phyloP scores from a whole-genome alignment of 2,797 vertebrate genomes.

The Syngnathus acus region DNA sequence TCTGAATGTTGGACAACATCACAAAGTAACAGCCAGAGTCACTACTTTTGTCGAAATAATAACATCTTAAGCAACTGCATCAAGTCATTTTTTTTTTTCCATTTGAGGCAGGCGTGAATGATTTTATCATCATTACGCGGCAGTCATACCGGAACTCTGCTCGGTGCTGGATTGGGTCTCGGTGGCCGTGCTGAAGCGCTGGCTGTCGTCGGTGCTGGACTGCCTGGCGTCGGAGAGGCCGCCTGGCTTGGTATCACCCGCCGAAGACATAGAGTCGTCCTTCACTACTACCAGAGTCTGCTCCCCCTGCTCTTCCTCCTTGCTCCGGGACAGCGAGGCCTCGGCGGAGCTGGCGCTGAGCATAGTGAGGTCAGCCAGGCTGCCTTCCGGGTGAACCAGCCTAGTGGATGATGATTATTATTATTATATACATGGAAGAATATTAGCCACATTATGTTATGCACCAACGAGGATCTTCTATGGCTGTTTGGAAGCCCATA shows the following conservation, averaged over 20 bases:
- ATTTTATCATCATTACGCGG: background rate
- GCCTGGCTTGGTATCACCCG: conserved; percentile 36
- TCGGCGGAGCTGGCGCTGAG: conserved; percentile 75
- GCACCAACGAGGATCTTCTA: conserved; percentile 44
- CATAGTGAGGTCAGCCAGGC: conserved; percentile 90
- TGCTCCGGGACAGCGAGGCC: conserved; percentile 31
- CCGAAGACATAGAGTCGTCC: conserved; percentile 34
- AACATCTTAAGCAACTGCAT: too few relatives aligned
- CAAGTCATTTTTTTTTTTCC: background rate
- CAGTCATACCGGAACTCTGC: conserved; percentile 79
- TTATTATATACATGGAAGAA: conserved; percentile 4
- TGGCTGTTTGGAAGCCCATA: background rate
- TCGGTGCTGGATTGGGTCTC: conserved; percentile 66
- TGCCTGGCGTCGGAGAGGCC: conserved; percentile 41
- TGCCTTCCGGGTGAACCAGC: conserved; percentile 87
- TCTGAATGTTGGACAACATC: too few relatives aligned
- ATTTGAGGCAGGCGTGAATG: background rate
- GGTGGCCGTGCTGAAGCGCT: conserved; percentile 57
- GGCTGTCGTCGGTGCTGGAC: conserved; percentile 70
- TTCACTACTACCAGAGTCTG: conserved; percentile 53
- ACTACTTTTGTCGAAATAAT: too few relatives aligned
- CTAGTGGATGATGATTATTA: conserved; percentile 55
- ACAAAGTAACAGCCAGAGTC: too few relatives aligned
- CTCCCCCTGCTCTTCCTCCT: conserved; percentile 30
- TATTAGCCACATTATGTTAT: conserved; percentile 16